A percentile compares a stretch with the other conserved stretches of the same genome.
Conservation (phyloP, 2,797 vertebrate genomes). For the Triplophysa yarkandensis region DNA sequence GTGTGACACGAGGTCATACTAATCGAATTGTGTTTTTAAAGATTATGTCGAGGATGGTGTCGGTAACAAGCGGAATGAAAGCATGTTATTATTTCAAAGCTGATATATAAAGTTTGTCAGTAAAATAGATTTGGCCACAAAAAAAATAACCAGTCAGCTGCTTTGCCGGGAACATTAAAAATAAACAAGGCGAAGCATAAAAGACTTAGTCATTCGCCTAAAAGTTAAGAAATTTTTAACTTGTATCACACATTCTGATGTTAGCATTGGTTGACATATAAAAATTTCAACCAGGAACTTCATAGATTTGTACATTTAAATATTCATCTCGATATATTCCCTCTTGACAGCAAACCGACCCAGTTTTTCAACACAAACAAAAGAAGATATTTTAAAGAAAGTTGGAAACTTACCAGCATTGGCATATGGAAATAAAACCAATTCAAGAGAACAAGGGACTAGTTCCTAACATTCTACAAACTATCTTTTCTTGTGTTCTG, state of each 20-base stretch:
- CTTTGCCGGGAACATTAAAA: neutral
- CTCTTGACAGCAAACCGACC: neutral
- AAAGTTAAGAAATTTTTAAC: slow-evolving; percentile 4
- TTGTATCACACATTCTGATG: neutral
- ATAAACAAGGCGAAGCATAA: neutral
- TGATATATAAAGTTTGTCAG: neutral
- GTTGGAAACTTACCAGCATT: too few relatives aligned
- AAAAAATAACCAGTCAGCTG: neutral
- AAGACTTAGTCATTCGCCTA: neutral
- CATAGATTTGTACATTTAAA: neutral
- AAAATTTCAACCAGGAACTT: neutral
- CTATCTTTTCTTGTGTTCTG: too few relatives aligned
- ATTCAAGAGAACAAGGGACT: too few relatives aligned
- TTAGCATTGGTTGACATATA: neutral
- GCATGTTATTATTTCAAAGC: too few relatives aligned
- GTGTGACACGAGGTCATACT: neutral
- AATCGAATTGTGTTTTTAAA: neutral
- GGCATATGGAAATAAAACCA: too few relatives aligned
- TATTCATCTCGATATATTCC: slow-evolving; percentile 3
- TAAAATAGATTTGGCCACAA: neutral
- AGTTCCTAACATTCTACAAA: too few relatives aligned
- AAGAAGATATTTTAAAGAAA: too few relatives aligned
- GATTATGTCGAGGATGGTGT: neutral
- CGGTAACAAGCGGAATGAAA: too few relatives aligned
- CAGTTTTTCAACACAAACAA: neutral